Percentiles rank a stretch among this genome's conserved stretches.
These are phyloP conservation scores for Cryptotis parvus DNA, from an alignment of 2,113 vertebrate genomes.

Conservation along the genomic window DNA sequence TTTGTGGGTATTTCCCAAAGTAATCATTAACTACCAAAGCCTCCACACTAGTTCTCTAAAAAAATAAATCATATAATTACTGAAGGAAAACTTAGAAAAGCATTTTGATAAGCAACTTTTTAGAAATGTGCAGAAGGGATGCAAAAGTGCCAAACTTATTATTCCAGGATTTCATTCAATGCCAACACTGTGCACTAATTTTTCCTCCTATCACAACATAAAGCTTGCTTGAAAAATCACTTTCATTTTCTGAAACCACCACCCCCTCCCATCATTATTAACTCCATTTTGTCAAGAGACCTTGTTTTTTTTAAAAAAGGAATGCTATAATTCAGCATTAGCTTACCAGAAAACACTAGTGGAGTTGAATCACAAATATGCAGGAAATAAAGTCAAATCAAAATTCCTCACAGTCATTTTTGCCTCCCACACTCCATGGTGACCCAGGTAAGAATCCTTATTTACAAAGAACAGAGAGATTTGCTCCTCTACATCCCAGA, in stretches of 20 bases:
- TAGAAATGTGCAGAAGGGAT: conserved; percentile 6
- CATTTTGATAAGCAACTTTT: conserved; percentile 12
- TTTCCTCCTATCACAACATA: background rate
- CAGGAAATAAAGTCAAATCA: background rate
- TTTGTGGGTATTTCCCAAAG: background rate
- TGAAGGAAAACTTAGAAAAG: background rate
- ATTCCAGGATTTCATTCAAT: background rate
- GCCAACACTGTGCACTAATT: background rate
- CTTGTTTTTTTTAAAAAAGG: conserved; percentile 52
- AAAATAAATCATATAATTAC: background rate
- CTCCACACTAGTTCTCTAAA: background rate
- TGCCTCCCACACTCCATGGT: background rate
- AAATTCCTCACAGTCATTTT: conserved; percentile 20
- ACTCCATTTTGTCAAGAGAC: conserved; percentile 50
- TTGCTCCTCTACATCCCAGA: background rate
- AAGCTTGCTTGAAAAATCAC: conserved; percentile 46
- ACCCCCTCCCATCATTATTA: conserved; percentile 27
- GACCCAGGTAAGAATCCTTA: conserved; percentile 9
- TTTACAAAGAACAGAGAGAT: conserved; percentile 6
- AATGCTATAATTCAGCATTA: conserved; percentile 6
- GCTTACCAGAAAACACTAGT: conserved; percentile 22
- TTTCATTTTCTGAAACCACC: background rate
- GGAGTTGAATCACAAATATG: conserved; percentile 35
- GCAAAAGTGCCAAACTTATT: background rate
- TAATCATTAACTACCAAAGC: background rate